Base-by-base conservation (phyloP, 2,888 invertebrate genomes). In the Cylindroiulus punctatus region DNA sequence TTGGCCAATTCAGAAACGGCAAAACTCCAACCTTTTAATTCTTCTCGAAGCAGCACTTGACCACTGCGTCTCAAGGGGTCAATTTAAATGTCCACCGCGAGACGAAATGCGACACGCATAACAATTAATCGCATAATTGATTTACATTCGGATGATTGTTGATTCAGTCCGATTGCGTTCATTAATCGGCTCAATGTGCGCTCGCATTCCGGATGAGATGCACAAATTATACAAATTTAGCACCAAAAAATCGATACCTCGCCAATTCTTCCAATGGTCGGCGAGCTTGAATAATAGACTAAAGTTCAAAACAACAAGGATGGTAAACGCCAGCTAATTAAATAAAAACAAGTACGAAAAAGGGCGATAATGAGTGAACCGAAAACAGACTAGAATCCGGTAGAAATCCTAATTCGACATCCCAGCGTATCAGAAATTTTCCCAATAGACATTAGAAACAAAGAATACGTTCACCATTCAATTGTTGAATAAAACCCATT, bases 41-140 rank as follows among this genome's bases (percentile, higher is more conserved):
- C 10, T 65, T 10, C 26, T 22, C 26, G 65, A 1, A 65, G n/a
- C 65, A 26, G 26, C 65, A 26, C 65, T 65, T 65, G 65, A 65
- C 65, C 65, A 65, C 26, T 26, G n/a, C 65, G n/a, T 65, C 65
- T 65, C 65, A 22, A 8, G 65, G 65, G 65, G 26, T 65, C 65
- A 65, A 65, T 65, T 65, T 10, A 22, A 26, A 65, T 10, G 26
- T 22, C 26, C 65, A 26, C 65, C 65, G 12, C 14, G 2, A 10
- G 47, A 47, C 14, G 47, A 47, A 47, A 47, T 10, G 47, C 65
- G 65, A 22, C 26, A 65, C 65, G 65, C 65, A 65, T 65, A 12
- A 65, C 65, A 65, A 65, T 65, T 22, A 65, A 65, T 26, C 65
- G 65, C 65, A 65, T 65, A 65, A 65, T 65, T 65, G n/a, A 65